Conservation (phyloP, 2,113 vertebrate species). For the Trogon surrucura region DNA sequence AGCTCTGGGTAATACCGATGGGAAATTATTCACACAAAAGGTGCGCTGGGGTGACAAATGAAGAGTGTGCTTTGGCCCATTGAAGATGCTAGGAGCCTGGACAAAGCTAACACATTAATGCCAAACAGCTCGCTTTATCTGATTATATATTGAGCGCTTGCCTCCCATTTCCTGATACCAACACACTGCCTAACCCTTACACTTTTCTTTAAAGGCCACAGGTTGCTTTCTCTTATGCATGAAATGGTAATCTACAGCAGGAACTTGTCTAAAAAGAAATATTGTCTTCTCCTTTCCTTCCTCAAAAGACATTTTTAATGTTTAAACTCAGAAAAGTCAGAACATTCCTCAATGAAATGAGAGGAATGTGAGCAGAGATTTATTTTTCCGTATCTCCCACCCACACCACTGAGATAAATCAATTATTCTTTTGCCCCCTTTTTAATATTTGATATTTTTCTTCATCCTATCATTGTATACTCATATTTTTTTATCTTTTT, state of each 20-base stretch:
- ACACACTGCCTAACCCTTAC: constrained; percentile 2
- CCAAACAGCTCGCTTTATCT: constrained; percentile 89
- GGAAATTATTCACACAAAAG: constrained; percentile 93
- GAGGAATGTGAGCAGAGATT: background rate
- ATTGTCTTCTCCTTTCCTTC: background rate
- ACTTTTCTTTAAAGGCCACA: constrained; percentile 74
- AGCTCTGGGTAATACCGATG: constrained; percentile 79
- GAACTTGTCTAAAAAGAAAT: constrained; percentile 41
- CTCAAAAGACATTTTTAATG: background rate
- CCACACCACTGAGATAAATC: background rate
- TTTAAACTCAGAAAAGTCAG: background rate
- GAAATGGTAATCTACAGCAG: constrained; percentile 85
- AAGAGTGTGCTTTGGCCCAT: constrained; percentile 82
- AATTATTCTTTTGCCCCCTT: background rate
- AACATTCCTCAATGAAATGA: background rate
- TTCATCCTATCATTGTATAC: background rate
- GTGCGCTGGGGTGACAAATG: constrained; percentile 94
- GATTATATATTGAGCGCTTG: constrained; percentile 82
- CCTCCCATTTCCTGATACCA: constrained; percentile 28
- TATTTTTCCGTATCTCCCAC: background rate
- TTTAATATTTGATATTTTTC: background rate
- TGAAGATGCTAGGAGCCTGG: constrained; percentile 73
- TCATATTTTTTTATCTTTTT: fast-evolving
- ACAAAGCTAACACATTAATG: constrained; percentile 87
- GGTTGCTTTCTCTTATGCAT: constrained; percentile 82